These are phyloP conservation scores for Cistogaster globosa DNA, from an alignment of 2,888 invertebrate species.

Conservation along the genomic window DNA sequence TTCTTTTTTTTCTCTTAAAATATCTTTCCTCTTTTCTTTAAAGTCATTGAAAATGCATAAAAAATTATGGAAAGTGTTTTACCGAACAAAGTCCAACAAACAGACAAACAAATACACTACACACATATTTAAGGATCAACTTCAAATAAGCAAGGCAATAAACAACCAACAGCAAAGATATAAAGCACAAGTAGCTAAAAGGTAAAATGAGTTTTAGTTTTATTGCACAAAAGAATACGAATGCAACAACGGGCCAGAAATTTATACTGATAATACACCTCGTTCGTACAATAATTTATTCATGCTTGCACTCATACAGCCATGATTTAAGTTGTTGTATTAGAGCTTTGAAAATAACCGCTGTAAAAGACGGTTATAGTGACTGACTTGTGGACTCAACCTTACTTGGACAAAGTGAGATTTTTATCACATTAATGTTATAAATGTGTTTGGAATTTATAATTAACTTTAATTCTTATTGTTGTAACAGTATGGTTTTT, in stretches of 20 bases:
- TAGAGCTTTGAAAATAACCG: conserved; percentile 59
- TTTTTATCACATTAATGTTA: conserved; percentile 72
- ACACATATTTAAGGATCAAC: conserved; percentile 24
- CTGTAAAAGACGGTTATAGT: conserved; percentile 50
- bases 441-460: conserved; percentile 70
- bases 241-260: conserved; percentile 43
- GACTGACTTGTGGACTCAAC: conserved; percentile 62
- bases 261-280: conserved; percentile 9
- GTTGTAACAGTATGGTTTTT: conserved; percentile 8
- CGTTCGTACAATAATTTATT: neutral
- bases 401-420: conserved; percentile 71
- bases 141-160: conserved; percentile 2
- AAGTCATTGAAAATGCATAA: neutral
- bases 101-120: neutral
- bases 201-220: neutral
- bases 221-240: conserved; percentile 39
- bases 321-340: conserved; percentile 24
- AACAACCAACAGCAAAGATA: conserved; percentile 4
- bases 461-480: conserved; percentile 64
- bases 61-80: conserved; percentile 48
- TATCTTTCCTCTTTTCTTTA: neutral
- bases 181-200: conserved; percentile 15
- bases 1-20: neutral
- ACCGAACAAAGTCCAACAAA: conserved; percentile 49
- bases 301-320: conserved; percentile 22